A percentile compares a stretch with the other conserved stretches of the same genome.
These are phyloP conservation scores for Notothenia rossii DNA, from an alignment of 2,113 vertebrate species.

Conservation along the genomic window DNA sequence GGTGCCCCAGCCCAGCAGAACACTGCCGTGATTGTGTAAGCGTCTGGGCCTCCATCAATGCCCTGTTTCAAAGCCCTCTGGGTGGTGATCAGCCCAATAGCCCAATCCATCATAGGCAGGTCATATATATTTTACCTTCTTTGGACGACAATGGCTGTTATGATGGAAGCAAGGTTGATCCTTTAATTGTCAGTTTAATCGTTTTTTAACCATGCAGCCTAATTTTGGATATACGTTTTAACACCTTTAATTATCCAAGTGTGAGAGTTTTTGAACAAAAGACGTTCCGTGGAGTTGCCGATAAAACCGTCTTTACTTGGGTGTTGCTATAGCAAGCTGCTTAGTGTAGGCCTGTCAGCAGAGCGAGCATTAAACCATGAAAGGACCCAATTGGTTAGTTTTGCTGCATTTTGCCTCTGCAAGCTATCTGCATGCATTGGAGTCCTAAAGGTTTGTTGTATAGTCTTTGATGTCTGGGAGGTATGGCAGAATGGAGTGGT, in stretches of 20 bases:
- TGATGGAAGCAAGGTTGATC: not conserved
- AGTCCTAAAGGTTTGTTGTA: not conserved
- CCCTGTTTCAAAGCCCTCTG: conserved; percentile 59
- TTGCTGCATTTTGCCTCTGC: not conserved
- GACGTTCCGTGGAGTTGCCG: not conserved
- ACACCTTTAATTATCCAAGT: not conserved
- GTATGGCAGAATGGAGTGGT: not conserved
- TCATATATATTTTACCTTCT: not conserved
- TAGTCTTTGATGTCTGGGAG: not conserved
- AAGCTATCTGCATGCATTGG: not conserved
- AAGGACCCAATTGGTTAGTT: not conserved
- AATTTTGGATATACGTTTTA: not conserved
- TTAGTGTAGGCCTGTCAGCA: not conserved
- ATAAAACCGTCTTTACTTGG: conserved; percentile 9
- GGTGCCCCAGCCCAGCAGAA: conserved; percentile 60
- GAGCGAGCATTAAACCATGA: not conserved
- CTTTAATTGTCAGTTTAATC: not conserved
- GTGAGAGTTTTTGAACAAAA: not conserved
- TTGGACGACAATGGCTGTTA: not conserved
- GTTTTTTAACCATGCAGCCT: not conserved
- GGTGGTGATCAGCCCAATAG: conserved; percentile 16
- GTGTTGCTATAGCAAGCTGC: conserved; percentile 18
- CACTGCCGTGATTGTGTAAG: conserved; percentile 60
- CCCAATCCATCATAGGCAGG: conserved; percentile 22
- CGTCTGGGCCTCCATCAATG: conserved; percentile 46